Percentiles rank a stretch among this genome's conserved stretches.
Evolutionary conservation across 2,888 invertebrate species (phyloP).

Genomic region (Sphecodes monilicornis): DNA sequence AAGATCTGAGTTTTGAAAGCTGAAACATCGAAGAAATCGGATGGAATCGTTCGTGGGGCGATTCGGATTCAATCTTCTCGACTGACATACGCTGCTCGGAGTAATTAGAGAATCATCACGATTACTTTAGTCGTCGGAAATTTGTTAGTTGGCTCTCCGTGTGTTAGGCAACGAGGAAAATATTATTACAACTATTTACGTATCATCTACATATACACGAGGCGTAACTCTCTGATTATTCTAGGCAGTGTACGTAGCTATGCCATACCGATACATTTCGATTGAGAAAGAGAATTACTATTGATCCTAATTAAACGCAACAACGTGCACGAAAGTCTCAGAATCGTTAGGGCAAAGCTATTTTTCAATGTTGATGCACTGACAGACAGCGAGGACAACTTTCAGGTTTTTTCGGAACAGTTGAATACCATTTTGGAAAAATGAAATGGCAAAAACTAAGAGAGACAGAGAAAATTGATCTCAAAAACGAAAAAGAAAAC

Average conservation of each 20-base stretch:
- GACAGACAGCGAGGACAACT: not conserved
- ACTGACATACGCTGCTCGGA: not conserved
- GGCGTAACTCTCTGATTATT: not conserved
- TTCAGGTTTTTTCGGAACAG: not conserved
- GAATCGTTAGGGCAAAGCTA: not conserved
- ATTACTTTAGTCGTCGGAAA: not conserved
- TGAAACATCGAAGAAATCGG: conserved; percentile 12
- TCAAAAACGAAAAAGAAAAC: no score
- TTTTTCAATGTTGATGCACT: not conserved
- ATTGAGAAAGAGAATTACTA: not conserved
- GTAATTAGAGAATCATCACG: conserved; percentile 14
- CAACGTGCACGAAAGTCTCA: not conserved
- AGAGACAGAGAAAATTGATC: no score
- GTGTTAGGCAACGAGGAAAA: not conserved
- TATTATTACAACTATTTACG: not conserved
- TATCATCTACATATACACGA: no score
- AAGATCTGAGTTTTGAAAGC: not conserved
- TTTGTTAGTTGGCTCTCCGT: not conserved
- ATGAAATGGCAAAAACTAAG: no score
- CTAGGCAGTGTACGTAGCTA: not conserved
- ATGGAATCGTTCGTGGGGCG: not conserved
- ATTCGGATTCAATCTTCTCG: not conserved
- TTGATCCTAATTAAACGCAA: not conserved
- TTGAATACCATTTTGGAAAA: not conserved
- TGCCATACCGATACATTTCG: not conserved